These are phyloP conservation scores for Sinocyclocheilus anshuiensis DNA, from an alignment of 2,113 vertebrate genomes.

Conservation along the genomic window DNA sequence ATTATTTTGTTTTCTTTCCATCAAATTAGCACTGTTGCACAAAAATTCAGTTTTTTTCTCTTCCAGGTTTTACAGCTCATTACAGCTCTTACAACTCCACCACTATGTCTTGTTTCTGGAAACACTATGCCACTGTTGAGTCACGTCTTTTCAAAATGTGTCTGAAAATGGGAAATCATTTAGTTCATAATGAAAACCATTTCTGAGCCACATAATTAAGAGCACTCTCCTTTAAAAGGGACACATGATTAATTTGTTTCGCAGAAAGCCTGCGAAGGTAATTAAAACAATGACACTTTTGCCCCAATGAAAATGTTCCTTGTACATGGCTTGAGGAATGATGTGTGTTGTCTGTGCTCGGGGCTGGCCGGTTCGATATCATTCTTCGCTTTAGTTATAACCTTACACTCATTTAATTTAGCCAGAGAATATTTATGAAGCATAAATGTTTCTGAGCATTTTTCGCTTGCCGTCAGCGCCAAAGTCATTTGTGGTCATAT, in stretches of 20 bases:
- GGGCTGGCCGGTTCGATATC: constrained; percentile 21
- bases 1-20: neutral
- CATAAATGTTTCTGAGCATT: constrained; percentile 25
- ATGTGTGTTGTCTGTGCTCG: neutral
- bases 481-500: constrained; percentile 30
- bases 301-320: constrained; percentile 33
- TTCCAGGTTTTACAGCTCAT: constrained; percentile 38
- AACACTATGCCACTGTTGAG: neutral
- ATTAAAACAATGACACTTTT: constrained; percentile 60
- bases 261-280: constrained; percentile 45
- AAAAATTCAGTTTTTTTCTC: neutral
- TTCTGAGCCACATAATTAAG: constrained; percentile 53
- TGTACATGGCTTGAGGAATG: constrained; percentile 35
- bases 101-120: neutral
- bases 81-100: constrained; percentile 33
- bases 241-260: constrained; percentile 59
- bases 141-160: constrained; percentile 41
- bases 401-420: constrained; percentile 47
- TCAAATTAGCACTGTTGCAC: neutral
- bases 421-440: constrained; percentile 42
- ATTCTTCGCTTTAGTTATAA: constrained; percentile 45
- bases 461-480: constrained; percentile 30
- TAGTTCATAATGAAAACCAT: constrained; percentile 58
- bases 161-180: constrained; percentile 50
- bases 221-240: constrained; percentile 51